These are phyloP conservation scores for Saguinus midas DNA, from an alignment of 2,113 vertebrate genomes.

Conservation along the genomic window DNA sequence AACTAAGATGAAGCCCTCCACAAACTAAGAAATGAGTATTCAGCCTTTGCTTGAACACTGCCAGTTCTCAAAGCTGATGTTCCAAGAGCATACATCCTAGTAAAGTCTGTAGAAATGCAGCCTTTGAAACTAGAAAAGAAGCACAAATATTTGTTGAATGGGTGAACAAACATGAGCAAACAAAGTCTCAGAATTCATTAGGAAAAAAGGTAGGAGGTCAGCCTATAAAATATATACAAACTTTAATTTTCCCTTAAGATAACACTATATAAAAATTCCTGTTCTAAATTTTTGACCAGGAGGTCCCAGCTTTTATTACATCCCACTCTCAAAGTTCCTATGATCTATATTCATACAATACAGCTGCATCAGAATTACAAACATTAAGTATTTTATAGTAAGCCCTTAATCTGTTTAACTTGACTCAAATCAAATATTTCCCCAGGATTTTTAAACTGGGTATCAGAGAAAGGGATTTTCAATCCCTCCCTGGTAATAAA, in stretches of 20 bases:
- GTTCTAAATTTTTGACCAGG: background rate
- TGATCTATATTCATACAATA: background rate
- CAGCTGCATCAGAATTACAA: background rate
- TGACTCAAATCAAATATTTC: background rate
- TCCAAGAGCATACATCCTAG: background rate
- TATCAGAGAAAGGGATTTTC: background rate
- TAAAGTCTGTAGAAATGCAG: background rate
- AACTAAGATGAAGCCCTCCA: background rate
- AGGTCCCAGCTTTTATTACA: background rate
- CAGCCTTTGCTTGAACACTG: background rate
- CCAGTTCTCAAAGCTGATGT: background rate
- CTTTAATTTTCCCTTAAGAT: background rate
- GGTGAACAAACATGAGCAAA: background rate
- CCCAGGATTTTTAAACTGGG: background rate
- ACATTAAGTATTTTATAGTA: background rate
- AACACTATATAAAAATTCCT: background rate
- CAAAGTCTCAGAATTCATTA: background rate
- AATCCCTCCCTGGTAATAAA: background rate
- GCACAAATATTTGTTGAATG: background rate
- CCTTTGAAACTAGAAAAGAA: slow-evolving; percentile 13
- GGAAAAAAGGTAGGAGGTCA: background rate
- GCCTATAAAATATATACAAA: background rate
- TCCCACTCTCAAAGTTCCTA: background rate
- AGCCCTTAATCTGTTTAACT: background rate
- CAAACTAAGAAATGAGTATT: background rate